Base-by-base conservation (phyloP, 2,113 vertebrate genomes). In the Thamnophis sirtalis region DNA sequence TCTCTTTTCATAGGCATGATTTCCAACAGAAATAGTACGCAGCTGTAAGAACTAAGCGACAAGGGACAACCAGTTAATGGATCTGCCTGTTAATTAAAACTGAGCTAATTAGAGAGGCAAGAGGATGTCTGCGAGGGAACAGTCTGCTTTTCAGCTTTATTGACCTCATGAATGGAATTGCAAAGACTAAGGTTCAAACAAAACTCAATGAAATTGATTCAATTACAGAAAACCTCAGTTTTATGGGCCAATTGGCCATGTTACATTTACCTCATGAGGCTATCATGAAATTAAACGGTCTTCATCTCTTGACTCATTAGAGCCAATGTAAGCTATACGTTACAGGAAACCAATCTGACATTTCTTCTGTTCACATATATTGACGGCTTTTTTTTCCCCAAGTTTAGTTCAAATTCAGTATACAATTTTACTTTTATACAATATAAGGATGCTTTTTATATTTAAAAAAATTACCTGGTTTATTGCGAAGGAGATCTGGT, bases 401-500 rank as follows among this genome's bases (percentile, higher is more conserved):
- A 91, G 48, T 7, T 53, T 87, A 50, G 5, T 54, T 54, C 73
- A 87, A 33, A 22, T 43, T 73, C 3, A 38, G 22, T 73, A 50
- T 24, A 38, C 5, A 50, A 24, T 33, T 50, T 53, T 38, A 58
- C 15, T 19, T 9, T 54, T 43, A 9, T 28, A 38, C 10, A 91
- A 50, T 73, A 33, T 33, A 33, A 38, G n/a, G 33, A 38, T 80
- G 3, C n/a, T 19, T 73, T 73, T 0, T 73, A 80, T 80, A 80
- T n/a, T 0, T 68, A 0, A 5, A 92, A 87, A 22, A 50, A 88
- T 96, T 96, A 99, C 99, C 98, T 97, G 97, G 89, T 97, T 96
- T 87, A 99, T 97, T 33, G 98, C 96, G 92, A 98, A 98, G 94
- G 95, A 60, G 94, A 99, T 98, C 96, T 99, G 98, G 87, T 98